Percentiles rank a stretch among this genome's conserved stretches.
Evolutionary conservation across 2,888 invertebrate genomes (phyloP).

Genomic region (Spodoptera picta): DNA sequence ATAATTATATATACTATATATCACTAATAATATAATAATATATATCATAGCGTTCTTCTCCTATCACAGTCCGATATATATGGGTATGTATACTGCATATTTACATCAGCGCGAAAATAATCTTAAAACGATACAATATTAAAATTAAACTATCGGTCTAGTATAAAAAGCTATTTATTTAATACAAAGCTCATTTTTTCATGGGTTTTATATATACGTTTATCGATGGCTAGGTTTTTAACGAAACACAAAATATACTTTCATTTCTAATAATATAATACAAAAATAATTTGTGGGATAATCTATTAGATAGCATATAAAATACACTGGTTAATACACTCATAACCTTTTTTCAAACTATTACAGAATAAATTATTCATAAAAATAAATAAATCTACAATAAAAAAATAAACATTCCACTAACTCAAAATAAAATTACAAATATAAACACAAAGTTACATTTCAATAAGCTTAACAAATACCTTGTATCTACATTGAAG

Average conservation of each 20-base stretch:
- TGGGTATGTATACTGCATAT: constrained; percentile 25
- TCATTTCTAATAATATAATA: not conserved
- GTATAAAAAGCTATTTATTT: constrained; percentile 74
- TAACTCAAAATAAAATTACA: too few species aligned
- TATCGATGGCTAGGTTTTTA: constrained; percentile 33
- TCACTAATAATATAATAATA: constrained; percentile 25
- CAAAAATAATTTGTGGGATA: not conserved
- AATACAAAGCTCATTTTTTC: constrained; percentile 79
- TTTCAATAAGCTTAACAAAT: too few species aligned
- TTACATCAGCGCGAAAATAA: constrained; percentile 47
- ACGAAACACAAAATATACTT: not conserved
- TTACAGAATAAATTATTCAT: too few species aligned
- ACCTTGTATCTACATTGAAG: not conserved
- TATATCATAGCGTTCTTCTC: constrained; percentile 24
- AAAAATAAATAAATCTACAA: not conserved
- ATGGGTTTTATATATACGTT: constrained; percentile 43
- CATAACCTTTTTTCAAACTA: too few species aligned
- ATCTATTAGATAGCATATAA: too few species aligned
- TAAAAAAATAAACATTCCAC: not conserved
- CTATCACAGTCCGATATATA: constrained; percentile 44
- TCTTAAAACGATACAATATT: constrained; percentile 47
- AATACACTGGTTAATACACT: not conserved
- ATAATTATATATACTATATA: constrained; percentile 7
- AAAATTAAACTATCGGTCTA: constrained; percentile 58
- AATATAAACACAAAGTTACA: too few species aligned